phyloP scores from a whole-genome alignment of 2,797 vertebrate species.

The Phyllotis vaccarum region DNA sequence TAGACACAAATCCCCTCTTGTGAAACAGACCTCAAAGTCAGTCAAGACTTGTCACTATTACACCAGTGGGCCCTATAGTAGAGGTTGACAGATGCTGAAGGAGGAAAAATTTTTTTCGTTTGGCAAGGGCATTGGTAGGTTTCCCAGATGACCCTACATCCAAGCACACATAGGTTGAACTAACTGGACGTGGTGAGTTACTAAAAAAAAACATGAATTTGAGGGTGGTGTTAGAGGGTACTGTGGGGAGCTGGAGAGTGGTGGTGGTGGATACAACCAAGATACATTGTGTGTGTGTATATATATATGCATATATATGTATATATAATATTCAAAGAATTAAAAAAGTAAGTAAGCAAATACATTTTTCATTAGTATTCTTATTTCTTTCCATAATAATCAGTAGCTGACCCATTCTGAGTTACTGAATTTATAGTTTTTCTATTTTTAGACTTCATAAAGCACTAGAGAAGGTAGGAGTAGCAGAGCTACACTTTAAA shows the following conservation, averaged over 20 bases:
- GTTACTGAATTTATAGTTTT: background rate
- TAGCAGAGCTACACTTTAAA: background rate
- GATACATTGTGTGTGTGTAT: background rate
- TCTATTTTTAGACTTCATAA: background rate
- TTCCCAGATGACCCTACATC: background rate
- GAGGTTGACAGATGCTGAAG: background rate
- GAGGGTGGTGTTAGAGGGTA: background rate
- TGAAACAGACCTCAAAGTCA: background rate
- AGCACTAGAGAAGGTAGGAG: background rate
- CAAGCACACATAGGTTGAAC: background rate
- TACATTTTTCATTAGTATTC: background rate
- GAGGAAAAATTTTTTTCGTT: background rate
- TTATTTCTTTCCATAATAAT: background rate
- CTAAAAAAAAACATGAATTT: background rate
- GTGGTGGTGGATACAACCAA: background rate
- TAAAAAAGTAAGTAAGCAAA: background rate
- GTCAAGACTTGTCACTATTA: background rate
- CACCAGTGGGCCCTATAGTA: background rate
- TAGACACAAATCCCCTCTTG: background rate
- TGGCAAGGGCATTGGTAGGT: background rate
- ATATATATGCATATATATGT: no score
- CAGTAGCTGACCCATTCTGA: background rate
- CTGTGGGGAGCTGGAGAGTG: background rate
- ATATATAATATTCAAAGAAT: background rate
- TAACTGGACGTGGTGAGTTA: background rate